These are phyloP conservation scores for Macheiramphus alcinus DNA, from an alignment of 2,113 vertebrate genomes.

Conservation along the genomic window DNA sequence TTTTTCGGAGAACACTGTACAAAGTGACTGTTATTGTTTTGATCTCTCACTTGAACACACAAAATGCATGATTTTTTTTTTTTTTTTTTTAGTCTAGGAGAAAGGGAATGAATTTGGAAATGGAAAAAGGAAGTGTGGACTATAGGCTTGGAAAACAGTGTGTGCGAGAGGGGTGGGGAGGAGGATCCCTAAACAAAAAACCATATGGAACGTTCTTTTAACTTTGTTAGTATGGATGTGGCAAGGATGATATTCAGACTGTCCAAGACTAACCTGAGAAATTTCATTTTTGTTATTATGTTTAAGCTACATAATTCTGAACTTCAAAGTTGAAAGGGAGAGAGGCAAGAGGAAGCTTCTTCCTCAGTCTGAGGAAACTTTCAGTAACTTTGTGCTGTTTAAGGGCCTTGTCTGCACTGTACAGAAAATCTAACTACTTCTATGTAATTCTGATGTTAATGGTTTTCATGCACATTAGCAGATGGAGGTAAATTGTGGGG, in stretches of 20 bases:
- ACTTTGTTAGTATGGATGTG: neutral
- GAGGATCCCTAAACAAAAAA: neutral
- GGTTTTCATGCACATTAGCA: neutral
- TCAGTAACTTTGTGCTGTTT: neutral
- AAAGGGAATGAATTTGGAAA: neutral
- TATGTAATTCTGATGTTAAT: neutral
- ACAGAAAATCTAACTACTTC: neutral
- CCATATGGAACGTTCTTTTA: neutral
- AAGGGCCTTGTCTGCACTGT: neutral
- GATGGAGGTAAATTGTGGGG: neutral
- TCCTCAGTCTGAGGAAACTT: neutral
- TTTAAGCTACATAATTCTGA: neutral
- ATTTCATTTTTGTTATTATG: neutral
- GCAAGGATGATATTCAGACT: neutral
- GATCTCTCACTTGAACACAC: neutral
- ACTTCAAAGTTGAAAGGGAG: neutral
- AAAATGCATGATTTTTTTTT: neutral
- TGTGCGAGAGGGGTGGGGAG: neutral
- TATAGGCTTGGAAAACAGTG: neutral
- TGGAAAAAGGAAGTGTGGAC: neutral
- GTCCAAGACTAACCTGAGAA: neutral
- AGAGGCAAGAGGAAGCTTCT: neutral
- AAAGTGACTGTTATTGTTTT: neutral
- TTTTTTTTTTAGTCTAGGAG: neutral
- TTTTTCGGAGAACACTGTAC: neutral